Evolutionary conservation across 2,113 vertebrate genomes (phyloP), one percentile per base, ranked within the genome.

Genomic region (Peromyscus leucopus): DNA sequence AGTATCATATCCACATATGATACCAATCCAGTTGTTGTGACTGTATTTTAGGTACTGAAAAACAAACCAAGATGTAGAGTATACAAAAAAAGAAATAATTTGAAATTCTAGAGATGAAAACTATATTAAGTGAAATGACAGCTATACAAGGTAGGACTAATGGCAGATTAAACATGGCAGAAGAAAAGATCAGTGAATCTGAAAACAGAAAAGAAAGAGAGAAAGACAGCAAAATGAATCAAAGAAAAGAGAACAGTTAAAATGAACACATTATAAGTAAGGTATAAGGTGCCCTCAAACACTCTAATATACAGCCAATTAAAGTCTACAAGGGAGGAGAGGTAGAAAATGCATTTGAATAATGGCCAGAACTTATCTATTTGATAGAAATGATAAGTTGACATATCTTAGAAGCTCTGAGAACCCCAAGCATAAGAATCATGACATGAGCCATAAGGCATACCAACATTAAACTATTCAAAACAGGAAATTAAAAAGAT

Each of bases 181-280:
- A 96, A 97, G 74, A 36, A 92, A 92, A 95, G 12, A 93, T 33
- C 28, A 67, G 10, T 76, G 31, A 93, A 83, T 72, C 39, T 84
- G 22, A 96, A 95, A n/a, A 48, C 46, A 69, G 80, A 7, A 72
- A 92, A 61, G 19, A 87, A 92, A 33, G 19, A 87, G 90, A 33
- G 8, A 17, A 46, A 42, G n/a, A 33, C 67, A 65, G 7, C 15
- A 92, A 93, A 16, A 57, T 61, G 12, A 61, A 61, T 7, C 82
- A 84, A 13, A 89, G 10, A 19, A 92, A 71, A 94, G 9, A n/a
- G 5, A n/a, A 57, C 46, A 59, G 91, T 94, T 17, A 61, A 46
- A 95, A 55, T 65, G 59, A 86, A 89, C 12, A 91, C 48, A 94
- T 39, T 11, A 76, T 39, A 17, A 26, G 31, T 48, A 76, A 91